Evolutionary conservation across 2,888 invertebrate species (phyloP), one percentile per base, ranked within the genome.

Genomic region (Liodrosophila aerea): DNA sequence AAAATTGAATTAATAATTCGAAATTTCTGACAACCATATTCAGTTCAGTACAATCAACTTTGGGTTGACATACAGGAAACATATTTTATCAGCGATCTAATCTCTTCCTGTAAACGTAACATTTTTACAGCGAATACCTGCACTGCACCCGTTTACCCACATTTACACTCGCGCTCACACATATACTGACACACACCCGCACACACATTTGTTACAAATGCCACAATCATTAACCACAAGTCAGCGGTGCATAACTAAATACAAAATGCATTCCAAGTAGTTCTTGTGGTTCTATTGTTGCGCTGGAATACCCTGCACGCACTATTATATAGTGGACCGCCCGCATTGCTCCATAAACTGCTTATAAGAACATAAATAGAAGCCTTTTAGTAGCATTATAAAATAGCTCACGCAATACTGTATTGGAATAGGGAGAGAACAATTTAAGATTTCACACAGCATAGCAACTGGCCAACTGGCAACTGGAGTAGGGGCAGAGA

Each of bases 311-410:
- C 83, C 8, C 37, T 64, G 69, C 76, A 72, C 80, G 69, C 66
- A 76, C 57, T 69, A 64, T 41, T 61, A 61, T 66, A 65, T 64
- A 62, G 71, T 44, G 50, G 76, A 83, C 83, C 76, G 76, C 76
- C 83, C 83, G 83, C 83, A 77, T 83, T 50, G 70, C 56, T 61
- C 73, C 56, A 76, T 80, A 80, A 80, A 80, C 58, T 67, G 37
- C 16, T 9, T 16, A 39, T 15, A n/a, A n/a, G 9, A 11, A 39
- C 16, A n/a, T 11, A 5, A 16, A 39, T 18, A 39, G 39, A 39
- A 16, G 16, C 11, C 18, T 11, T 18, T 7, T n/a, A 16, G 18
- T 4, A 18, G 15, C 29, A 41, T 41, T 41, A 29, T 29, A 13
- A 29, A 41, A 13, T 41, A 16, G 41, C 41, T 41, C 41, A 41